Conservation (phyloP, 1,140 invertebrate genomes). For the Drosophila parvula region DNA sequence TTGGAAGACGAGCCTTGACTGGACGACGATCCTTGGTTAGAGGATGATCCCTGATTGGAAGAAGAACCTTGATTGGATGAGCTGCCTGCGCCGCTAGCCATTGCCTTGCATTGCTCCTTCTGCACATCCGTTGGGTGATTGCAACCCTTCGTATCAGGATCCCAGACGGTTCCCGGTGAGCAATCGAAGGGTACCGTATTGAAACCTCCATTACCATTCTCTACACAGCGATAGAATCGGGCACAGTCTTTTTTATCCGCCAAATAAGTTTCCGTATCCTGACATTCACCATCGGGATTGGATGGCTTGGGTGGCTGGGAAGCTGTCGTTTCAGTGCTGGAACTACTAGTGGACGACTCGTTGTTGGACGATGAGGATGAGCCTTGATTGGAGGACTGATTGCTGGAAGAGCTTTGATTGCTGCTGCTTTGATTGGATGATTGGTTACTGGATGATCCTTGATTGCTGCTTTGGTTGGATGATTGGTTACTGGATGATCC, state of each 20-base stretch:
- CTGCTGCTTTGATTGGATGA: constrained; percentile 19
- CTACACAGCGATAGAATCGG: constrained; percentile 89
- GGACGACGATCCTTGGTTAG: constrained; percentile 29
- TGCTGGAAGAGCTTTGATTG: constrained; percentile 22
- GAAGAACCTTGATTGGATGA: constrained; percentile 48
- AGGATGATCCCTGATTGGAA: constrained; percentile 47
- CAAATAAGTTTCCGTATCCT: constrained; percentile 87
- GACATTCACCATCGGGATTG: constrained; percentile 84
- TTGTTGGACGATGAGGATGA: constrained; percentile 47
- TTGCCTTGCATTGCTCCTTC: constrained; percentile 85
- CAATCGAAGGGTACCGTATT: constrained; percentile 87
- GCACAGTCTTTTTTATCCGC: constrained; percentile 83
- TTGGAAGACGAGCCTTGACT: constrained; percentile 12
- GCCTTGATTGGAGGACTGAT: constrained; percentile 19
- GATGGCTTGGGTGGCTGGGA: constrained; percentile 46
- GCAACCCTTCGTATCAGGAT: constrained; percentile 84
- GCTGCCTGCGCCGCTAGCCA: constrained; percentile 53
- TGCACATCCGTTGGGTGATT: constrained; percentile 86
- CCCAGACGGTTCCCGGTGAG: constrained; percentile 86
- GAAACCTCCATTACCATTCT: constrained; percentile 85
- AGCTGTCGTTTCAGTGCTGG: constrained; percentile 52
- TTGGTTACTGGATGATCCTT: constrained; percentile 26
- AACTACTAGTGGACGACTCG: constrained; percentile 22
- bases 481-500: constrained; percentile 1
- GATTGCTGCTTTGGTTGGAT: constrained; percentile 10